A percentile compares a stretch with the other conserved stretches of the same genome.
These are phyloP conservation scores for Tenthredo amoena DNA, from an alignment of 2,888 invertebrate genomes.

Conservation along the genomic window DNA sequence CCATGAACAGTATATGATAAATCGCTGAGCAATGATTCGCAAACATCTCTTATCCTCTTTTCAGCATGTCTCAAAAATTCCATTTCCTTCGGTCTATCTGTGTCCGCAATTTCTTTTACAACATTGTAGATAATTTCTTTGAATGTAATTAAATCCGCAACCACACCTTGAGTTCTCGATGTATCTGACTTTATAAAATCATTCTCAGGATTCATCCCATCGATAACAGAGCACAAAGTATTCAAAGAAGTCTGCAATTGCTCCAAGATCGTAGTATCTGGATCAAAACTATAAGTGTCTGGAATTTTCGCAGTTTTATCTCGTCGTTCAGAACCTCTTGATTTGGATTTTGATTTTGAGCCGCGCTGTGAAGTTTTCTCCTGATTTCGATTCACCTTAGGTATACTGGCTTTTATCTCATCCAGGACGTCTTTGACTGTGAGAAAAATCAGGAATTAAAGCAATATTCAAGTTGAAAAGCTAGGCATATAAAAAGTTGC, in stretches of 20 bases:
- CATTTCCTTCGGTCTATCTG: slow-evolving; percentile 26
- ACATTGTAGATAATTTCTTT: slow-evolving; percentile 25
- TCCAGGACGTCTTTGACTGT: slow-evolving; percentile 52
- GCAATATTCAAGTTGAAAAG: not conserved
- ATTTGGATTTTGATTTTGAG: slow-evolving; percentile 7
- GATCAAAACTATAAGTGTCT: not conserved
- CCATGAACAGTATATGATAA: slow-evolving; percentile 52
- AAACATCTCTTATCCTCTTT: slow-evolving; percentile 54
- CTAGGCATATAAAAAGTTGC: not conserved
- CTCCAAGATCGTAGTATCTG: slow-evolving; percentile 48
- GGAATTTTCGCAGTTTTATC: slow-evolving; percentile 10
- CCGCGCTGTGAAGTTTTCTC: not conserved
- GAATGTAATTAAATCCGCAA: slow-evolving; percentile 47
- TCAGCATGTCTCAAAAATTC: slow-evolving; percentile 55
- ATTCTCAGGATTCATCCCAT: slow-evolving; percentile 36
- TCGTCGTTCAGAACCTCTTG: slow-evolving; percentile 1
- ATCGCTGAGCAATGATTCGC: slow-evolving; percentile 57
- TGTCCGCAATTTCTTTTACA: not conserved
- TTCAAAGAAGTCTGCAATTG: slow-evolving; percentile 53
- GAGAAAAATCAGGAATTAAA: not conserved
- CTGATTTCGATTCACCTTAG: slow-evolving; percentile 20
- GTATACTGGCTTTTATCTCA: slow-evolving; percentile 53
- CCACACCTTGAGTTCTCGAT: not conserved
- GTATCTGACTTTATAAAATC: slow-evolving; percentile 11
- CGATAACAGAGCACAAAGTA: slow-evolving; percentile 55